A percentile compares a stretch with the other conserved stretches of the same genome.
Evolutionary conservation across 2,888 invertebrate genomes (phyloP).

Genomic region (Ophioninae sp.): DNA sequence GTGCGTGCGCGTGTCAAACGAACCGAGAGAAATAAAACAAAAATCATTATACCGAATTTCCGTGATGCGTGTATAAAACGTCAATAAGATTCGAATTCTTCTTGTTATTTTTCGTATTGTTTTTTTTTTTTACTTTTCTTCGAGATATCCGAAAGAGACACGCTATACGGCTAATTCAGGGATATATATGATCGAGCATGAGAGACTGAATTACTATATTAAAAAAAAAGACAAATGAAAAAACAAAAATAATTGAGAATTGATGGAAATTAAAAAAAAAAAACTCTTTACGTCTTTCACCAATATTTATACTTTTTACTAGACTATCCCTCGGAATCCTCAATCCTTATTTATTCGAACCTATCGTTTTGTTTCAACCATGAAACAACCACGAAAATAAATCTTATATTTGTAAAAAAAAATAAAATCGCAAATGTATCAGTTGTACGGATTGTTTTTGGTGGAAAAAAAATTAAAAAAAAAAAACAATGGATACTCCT

Average conservation of each 20-base stretch:
- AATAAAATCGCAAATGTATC: neutral
- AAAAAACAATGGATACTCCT: constrained; percentile 5
- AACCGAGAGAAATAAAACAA: constrained; percentile 2
- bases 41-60: constrained; percentile 25
- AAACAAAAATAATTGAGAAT: neutral
- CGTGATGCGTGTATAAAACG: neutral
- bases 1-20: neutral
- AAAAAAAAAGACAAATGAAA: neutral
- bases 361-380: neutral
- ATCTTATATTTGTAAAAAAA: neutral
- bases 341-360: neutral
- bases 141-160: neutral
- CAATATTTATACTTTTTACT: neutral
- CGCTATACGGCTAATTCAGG: neutral
- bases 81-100: neutral
- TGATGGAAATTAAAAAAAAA: neutral
- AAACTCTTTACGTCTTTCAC: constrained; percentile 26
- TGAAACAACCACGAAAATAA: constrained; percentile 11
- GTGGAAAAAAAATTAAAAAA: neutral
- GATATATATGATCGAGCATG: neutral
- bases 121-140: neutral
- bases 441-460: neutral
- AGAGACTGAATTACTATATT: neutral
- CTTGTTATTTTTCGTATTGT: no score
- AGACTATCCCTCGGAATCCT: neutral